Percentiles rank a stretch among this genome's conserved stretches.
phyloP scores from a whole-genome alignment of 2,888 invertebrate genomes.

The Caenorhabditis doughertyi region DNA sequence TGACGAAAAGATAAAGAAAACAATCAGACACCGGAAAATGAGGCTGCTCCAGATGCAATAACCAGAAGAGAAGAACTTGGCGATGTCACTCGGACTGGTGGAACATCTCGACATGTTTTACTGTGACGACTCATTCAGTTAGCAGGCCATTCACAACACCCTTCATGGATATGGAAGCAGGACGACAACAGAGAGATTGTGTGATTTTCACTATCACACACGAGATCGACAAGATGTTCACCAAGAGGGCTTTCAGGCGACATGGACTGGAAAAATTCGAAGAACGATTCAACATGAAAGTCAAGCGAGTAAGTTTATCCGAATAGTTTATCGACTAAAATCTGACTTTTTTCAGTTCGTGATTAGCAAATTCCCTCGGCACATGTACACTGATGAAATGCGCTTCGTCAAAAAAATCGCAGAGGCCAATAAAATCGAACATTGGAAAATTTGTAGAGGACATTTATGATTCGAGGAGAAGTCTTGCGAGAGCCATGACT shows the following conservation, averaged over 20 bases:
- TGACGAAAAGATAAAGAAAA: background rate
- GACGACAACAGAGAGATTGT: background rate
- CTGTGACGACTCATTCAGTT: background rate
- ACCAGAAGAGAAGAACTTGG: background rate
- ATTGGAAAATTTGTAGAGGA: too few species aligned
- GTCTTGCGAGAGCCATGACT: too few species aligned
- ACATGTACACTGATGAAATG: too few species aligned
- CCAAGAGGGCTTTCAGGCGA: too few species aligned
- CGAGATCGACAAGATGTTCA: background rate
- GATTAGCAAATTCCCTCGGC: too few species aligned
- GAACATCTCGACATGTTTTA: background rate
- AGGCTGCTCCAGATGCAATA: background rate
- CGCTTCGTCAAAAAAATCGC: background rate
- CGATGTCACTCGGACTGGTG: background rate
- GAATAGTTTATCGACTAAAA: too few species aligned
- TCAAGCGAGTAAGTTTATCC: too few species aligned
- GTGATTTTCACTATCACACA: background rate
- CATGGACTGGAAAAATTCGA: too few species aligned
- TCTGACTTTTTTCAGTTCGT: too few species aligned
- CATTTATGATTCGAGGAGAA: too few species aligned
- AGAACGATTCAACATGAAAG: too few species aligned
- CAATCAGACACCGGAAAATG: background rate
- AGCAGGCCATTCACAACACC: background rate
- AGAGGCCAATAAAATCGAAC: too few species aligned
- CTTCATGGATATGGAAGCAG: background rate